Base-by-base conservation (phyloP, 2,797 vertebrate species). In the Hylomyscus alleni region DNA sequence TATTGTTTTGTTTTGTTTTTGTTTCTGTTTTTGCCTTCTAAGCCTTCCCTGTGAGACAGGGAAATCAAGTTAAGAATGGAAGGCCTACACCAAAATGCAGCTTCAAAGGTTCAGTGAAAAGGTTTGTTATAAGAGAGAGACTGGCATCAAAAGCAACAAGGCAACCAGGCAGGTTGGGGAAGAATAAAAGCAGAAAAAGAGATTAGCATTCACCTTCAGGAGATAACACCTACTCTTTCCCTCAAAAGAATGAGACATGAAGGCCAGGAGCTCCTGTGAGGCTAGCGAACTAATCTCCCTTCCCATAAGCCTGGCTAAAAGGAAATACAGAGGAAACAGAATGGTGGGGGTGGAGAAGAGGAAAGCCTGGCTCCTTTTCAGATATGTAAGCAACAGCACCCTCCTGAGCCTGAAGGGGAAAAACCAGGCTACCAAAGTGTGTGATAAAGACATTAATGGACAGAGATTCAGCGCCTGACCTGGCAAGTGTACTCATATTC, bases 301-400 rank as follows among this genome's bases (percentile, higher is more conserved):
- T 85, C 83, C 83, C 65, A 52, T 60, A 93, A 97, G 90, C 56
- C 81, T 86, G 47, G 52, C 44, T 90, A 77, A 60, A 82, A 92
- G 75, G 80, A 95, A 96, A 96, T 76, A 60, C 0, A 94, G 11
- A 90, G 26, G 26, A 62, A 90, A 92, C n/a, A 72, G 54, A 44
- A 52, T 60, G 31, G 37, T 44, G 6, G 50, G 52, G n/a, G 31
- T 19, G 11, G 65, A 80, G 50, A 95, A 14, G 3, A 58, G 67
- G 40, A 96, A 81, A 72, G 47, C 34, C 62, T 1, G 34, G 37
- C 52, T 95, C 37, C 81, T 5, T 87, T 62, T 44, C 50, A 72
- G 73, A 97, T 94, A 37, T 1, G 83, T 83, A 96, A 93, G 94
- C 96, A 97, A 98, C 84, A 98, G 97, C 93, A 97, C 96, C 97